Percentiles rank a stretch among this genome's conserved stretches.
Evolutionary conservation across 2,113 vertebrate genomes (phyloP).

Genomic region (Sakesphorus luctuosus): DNA sequence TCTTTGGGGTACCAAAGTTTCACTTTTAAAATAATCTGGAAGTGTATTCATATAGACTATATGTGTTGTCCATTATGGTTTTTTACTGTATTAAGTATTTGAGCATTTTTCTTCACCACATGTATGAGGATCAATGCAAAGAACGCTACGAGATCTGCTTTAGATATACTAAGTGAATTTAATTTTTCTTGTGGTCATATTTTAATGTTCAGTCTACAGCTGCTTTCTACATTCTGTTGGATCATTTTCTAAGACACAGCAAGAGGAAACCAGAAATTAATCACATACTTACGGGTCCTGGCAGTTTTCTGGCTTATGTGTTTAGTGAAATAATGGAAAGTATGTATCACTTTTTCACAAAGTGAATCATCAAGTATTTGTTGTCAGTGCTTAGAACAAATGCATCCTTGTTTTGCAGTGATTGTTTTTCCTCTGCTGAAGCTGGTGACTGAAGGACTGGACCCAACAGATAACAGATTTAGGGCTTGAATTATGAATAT

Average conservation of each 20-base stretch:
- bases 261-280: conserved; percentile 72
- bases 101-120: neutral
- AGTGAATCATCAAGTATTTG: conserved; percentile 17
- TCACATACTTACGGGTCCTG: conserved; percentile 43
- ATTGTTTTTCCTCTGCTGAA: conserved; percentile 25
- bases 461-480: neutral
- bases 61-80: neutral
- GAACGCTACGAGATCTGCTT: neutral
- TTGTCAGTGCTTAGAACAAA: conserved; percentile 53
- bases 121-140: neutral
- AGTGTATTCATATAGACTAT: neutral
- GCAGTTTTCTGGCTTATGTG: conserved; percentile 46
- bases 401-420: conserved; percentile 9
- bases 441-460: neutral
- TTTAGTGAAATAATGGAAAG: conserved; percentile 58
- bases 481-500: neutral
- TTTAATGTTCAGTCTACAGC: conserved; percentile 34
- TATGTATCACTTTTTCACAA: neutral
- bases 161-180: neutral
- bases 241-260: conserved; percentile 55
- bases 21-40: neutral
- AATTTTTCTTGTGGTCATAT: neutral
- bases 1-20: neutral
- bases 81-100: neutral
- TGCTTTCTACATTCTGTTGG: conserved; percentile 63